Evolutionary conservation across 2,797 vertebrate genomes (phyloP), one percentile per base, ranked within the genome.

Genomic region (Antrozous pallidus): DNA sequence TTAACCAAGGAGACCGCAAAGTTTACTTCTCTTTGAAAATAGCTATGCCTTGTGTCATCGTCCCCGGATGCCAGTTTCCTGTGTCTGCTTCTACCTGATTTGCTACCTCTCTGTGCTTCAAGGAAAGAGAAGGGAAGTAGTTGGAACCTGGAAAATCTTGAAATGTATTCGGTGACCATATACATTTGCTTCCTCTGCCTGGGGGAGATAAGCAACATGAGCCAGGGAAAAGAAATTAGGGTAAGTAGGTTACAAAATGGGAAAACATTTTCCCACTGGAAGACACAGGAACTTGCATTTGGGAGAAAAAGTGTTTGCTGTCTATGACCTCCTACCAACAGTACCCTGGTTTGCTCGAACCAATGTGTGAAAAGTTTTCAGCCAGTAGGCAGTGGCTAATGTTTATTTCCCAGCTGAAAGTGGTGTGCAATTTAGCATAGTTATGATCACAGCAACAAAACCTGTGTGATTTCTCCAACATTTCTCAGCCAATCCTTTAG

Each of bases 371-470:
- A 33, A 65, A 28, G 18, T 83, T 79, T 71, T 45, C 22, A 51
- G 77, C 90, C 56, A 1, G 5, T 54, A 56, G 56, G 47, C 49
- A 17, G 63, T 49, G 69, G 24, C 63, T 94, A 65, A 82, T 71
- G 85, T 75, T 73, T 85, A 73, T 78, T 70, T 93, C 81, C 49
- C 74, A 90, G 81, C 87, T 82, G 70, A 88, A 79, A 86, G 70
- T 47, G 51, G 77, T 88, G 82, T 92, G 65, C 70, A 26, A 51
- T 38, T 83, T 79, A 77, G 84, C 67, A 2, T 49, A 71, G 61
- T 91, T 83, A 86, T 47, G 42, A 94, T 51, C 63, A 33, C n/a
- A 86, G 84, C 81, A 51, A 58, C 73, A 63, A 82, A 75, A 69
- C 85, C 73, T 79, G 31, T 33, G 8, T 90, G 4, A 51, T 54